Base-by-base conservation (phyloP, 2,888 invertebrate genomes). In the Microplitis manilae region DNA sequence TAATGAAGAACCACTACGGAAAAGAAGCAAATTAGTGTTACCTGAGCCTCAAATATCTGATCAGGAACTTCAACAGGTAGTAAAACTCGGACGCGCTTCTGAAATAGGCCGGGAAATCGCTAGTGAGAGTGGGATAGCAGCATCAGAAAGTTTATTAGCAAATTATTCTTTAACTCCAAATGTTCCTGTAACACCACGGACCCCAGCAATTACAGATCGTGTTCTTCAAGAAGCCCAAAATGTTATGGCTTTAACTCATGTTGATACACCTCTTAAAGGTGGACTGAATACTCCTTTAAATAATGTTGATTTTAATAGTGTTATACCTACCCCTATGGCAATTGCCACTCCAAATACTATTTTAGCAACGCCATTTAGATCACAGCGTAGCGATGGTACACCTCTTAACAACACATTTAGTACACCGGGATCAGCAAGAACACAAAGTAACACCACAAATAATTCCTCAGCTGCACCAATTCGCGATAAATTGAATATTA, bases 11-110 rank as follows among this genome's bases (percentile, higher is more conserved):
- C 98, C 98, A 0, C 94, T 96, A 0, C 94, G 95, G 81, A 98
- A 98, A 88, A 92, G 98, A 75, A 98, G 97, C 82, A 99, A 99
- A 90, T 92, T 99, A 50, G 98, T 99, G 39, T 90, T 99, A 73
- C 99, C 99, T 0, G 95, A 96, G 83, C 99, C 99, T 0, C 99
- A 99, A 91, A 98, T 99, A 77, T 95, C 98, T 0, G 99, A 99
- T 89, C 89, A 95, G 91, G 97, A 97, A 90, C 89, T 97, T 76
- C 96, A 96, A 84, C 96, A 97, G 91, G 97, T 97, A 1, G 97
- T 97, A 9, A 97, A 97, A 90, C 91, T 98, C 65, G 99, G 99
- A 20, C 93, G 95, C 67, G 96, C 96, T 0, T 96, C 96, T 80
- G 98, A 98, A 90, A 94, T 95, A 78, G 98, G 97, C 2, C 95